Conservation (phyloP, 92 coral and sea anemone species). For the Micromussa lordhowensis region DNA sequence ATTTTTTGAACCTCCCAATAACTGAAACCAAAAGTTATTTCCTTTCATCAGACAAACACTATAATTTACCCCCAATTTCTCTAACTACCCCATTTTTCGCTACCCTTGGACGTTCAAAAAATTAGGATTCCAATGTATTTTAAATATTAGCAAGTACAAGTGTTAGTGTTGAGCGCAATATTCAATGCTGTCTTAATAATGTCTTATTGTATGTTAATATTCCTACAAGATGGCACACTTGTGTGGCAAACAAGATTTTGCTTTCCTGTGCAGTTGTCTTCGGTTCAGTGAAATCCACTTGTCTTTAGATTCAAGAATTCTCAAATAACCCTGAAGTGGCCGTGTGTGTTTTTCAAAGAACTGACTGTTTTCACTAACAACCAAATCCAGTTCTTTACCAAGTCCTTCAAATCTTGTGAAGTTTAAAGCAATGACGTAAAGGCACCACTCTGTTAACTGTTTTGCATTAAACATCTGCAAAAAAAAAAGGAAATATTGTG, state of each 20-base stretch:
- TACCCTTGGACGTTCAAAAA: too few relatives aligned
- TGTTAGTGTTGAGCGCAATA: too few relatives aligned
- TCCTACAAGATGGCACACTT: slow-evolving; percentile 30
- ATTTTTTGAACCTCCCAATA: too few relatives aligned
- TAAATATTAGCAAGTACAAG: too few relatives aligned
- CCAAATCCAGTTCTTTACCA: slow-evolving; percentile 19
- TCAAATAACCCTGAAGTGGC: slow-evolving; percentile 52
- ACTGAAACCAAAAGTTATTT: too few relatives aligned
- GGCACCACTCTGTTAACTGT: slow-evolving; percentile 59
- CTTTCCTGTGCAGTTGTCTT: not conserved
- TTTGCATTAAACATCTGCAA: slow-evolving; percentile 56
- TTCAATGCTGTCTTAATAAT: not conserved
- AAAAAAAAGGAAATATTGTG: not conserved
- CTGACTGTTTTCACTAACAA: slow-evolving; percentile 44
- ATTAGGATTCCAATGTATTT: too few relatives aligned
- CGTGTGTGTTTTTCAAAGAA: slow-evolving; percentile 51
- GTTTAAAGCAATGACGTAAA: slow-evolving; percentile 62
- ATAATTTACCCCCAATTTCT: too few relatives aligned
- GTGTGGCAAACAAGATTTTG: not conserved
- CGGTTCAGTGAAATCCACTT: not conserved
- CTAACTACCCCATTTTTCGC: too few relatives aligned
- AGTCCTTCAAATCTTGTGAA: slow-evolving; percentile 27
- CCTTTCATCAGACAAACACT: too few relatives aligned
- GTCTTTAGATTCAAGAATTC: slow-evolving; percentile 31
- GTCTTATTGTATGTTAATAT: not conserved